These are phyloP conservation scores for Ylistrum balloti DNA, from an alignment of 1,140 invertebrate genomes.

Conservation along the genomic window DNA sequence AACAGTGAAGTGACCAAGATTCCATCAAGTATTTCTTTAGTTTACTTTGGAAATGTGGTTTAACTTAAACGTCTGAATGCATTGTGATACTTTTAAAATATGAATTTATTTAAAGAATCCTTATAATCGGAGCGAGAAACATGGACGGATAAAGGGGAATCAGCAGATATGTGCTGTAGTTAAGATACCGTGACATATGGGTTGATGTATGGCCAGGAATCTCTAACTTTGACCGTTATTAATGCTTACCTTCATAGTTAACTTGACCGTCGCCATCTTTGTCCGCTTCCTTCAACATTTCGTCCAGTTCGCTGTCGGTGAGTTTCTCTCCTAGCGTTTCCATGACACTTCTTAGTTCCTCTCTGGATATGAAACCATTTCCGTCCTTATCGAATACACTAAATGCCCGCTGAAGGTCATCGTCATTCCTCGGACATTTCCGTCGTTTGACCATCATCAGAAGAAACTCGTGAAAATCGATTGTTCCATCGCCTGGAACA, in stretches of 20 bases:
- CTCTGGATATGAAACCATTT: slow-evolving; percentile 88
- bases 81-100: no score
- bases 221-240: background rate
- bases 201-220: no score
- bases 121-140: no score
- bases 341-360: slow-evolving; percentile 87
- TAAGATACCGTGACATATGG: no score
- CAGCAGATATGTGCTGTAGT: no score
- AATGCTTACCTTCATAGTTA: slow-evolving; percentile 84
- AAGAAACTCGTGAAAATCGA: slow-evolving; percentile 97
- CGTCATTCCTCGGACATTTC: slow-evolving; percentile 99
- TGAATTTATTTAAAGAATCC: no score
- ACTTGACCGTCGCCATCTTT: slow-evolving; percentile 88
- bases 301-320: slow-evolving; percentile 93
- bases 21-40: no score
- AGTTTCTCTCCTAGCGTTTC: slow-evolving; percentile 94
- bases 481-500: slow-evolving; percentile 93
- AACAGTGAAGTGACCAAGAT: no score
- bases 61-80: no score
- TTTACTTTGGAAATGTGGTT: no score
- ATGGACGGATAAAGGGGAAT: no score
- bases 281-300: slow-evolving; percentile 96
- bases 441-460: slow-evolving; percentile 99
- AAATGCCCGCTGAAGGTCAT: slow-evolving; percentile 99
- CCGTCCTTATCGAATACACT: slow-evolving; percentile 99